Percentiles rank a stretch among this genome's conserved stretches.
Evolutionary conservation across 23 tunicate species (phyloP).

Genomic region (Halocynthia aurantium): DNA sequence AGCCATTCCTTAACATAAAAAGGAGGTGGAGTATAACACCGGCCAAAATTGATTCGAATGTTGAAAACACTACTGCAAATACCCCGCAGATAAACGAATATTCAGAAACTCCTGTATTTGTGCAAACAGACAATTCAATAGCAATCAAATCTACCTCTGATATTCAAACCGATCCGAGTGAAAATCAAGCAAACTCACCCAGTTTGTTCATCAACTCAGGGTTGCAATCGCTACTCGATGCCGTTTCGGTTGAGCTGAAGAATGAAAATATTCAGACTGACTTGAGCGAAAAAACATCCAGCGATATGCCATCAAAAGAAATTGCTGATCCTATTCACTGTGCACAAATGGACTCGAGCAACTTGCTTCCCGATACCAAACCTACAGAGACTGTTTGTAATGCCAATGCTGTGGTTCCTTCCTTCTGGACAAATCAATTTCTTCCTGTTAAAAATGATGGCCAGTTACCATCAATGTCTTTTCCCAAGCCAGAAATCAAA

Average conservation of each 20-base stretch:
- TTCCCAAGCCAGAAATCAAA: slow-evolving; percentile 13
- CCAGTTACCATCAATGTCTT: slow-evolving; percentile 16
- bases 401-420: background rate
- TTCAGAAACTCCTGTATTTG: background rate
- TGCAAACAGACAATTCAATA: too few relatives aligned
- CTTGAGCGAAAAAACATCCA: background rate
- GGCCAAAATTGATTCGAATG: background rate
- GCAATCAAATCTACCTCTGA: too few relatives aligned
- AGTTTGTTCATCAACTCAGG: slow-evolving; percentile 1
- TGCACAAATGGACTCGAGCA: background rate
- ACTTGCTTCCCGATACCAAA: background rate
- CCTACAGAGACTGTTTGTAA: background rate
- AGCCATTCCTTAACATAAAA: slow-evolving; percentile 12
- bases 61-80: background rate
- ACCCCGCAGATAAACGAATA: background rate
- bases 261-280: slow-evolving; percentile 5
- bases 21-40: slow-evolving; percentile 14
- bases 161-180: background rate
- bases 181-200: background rate
- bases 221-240: slow-evolving; percentile 15
- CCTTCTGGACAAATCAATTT: too few relatives aligned
- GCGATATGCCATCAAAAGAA: background rate
- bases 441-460: background rate
- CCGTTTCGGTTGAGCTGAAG: slow-evolving; percentile 18
- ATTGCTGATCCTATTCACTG: background rate